Base-by-base conservation (phyloP, 2,888 invertebrate species). In the Orthosia cruda region DNA sequence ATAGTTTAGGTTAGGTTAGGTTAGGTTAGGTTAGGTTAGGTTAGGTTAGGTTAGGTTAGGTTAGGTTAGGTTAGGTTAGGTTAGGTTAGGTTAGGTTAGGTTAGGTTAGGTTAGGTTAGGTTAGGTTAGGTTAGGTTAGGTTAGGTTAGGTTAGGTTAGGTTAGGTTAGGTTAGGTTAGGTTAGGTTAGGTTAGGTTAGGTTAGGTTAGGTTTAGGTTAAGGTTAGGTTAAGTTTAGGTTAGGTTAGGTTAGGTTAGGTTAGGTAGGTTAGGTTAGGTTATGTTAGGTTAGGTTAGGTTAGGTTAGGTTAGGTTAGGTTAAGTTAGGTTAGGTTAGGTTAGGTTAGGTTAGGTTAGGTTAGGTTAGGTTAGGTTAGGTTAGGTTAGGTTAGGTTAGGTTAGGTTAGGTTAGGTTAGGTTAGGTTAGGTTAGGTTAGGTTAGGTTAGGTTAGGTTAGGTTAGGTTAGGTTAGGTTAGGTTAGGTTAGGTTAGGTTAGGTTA, bases 261-360 rank as follows among this genome's bases (percentile, higher is more conserved):
- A 63, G 66, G 55, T 69, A 59, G 59, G 69, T 11, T 54, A n/a
- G 20, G 54, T 20, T 26, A 26, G 23, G 23, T 16, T 1, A 57
- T 83, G 85, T 88, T 87, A 87, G 88, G 88, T 85, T 50, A 50
- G 83, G 80, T 77, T 74, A 69, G 69, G 57, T 69, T 58, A 59
- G 69, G 57, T 69, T 58, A 59, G 69, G 69, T 63, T 63, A 63
- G 66, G 55, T 69, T 69, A 69, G 69, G 69, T 69, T 69, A 69
- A 61, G 69, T 52, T 52, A 52, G 52, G 52, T 52, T 52, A 52
- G 52, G 52, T 52, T 52, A 52, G 52, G 52, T 52, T 52, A 52
- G 52, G 52, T 52, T 52, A 52, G 52, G 52, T 52, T 52, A n/a
- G 16, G 16, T 18, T 16, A 18, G 16, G 50, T 50, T 50, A 18